Evolutionary conservation across 2,797 vertebrate genomes (phyloP).

Genomic region (Benthosema pterotum): DNA sequence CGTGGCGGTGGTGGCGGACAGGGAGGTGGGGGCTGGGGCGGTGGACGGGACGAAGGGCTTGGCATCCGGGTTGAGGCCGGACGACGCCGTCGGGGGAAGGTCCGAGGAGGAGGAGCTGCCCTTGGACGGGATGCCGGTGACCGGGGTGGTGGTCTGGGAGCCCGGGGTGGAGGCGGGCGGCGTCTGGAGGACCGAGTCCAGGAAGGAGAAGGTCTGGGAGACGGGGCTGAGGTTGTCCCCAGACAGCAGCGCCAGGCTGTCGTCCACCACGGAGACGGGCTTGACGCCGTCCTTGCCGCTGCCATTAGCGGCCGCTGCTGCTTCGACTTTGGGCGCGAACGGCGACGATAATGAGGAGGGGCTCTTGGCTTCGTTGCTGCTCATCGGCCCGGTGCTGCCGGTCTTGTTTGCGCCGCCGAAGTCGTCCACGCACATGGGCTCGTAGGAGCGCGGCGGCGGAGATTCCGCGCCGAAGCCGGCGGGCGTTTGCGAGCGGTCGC

Average conservation of each 20-base stretch:
- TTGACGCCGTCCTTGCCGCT: constrained; percentile 25
- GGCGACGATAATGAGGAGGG: not conserved
- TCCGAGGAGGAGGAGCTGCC: constrained; percentile 41
- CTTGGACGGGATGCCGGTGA: constrained; percentile 57
- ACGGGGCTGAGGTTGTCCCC: constrained; percentile 74
- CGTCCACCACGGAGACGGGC: constrained; percentile 38
- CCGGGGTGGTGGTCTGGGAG: constrained; percentile 61
- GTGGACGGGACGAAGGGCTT: constrained; percentile 69
- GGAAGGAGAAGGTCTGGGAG: constrained; percentile 78
- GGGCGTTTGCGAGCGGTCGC: constrained; percentile 44
- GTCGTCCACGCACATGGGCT: constrained; percentile 70
- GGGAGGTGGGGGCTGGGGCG: constrained; percentile 29
- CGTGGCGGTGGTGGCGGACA: too few species aligned
- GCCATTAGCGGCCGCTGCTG: constrained; percentile 12
- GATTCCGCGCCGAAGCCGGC: constrained; percentile 54
- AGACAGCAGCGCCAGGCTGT: constrained; percentile 60
- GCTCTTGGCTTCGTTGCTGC: constrained; percentile 32
- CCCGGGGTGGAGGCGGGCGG: constrained; percentile 67
- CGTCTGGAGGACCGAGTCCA: constrained; percentile 78
- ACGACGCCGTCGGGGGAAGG: constrained; percentile 45
- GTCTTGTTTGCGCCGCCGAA: too few species aligned
- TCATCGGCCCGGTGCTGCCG: too few species aligned
- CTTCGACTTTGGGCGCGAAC: constrained; percentile 38
- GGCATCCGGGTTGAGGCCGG: constrained; percentile 70
- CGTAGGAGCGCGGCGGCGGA: constrained; percentile 57